phyloP scores from a whole-genome alignment of 2,797 vertebrate species.

The Rhadinocentrus ornatus region DNA sequence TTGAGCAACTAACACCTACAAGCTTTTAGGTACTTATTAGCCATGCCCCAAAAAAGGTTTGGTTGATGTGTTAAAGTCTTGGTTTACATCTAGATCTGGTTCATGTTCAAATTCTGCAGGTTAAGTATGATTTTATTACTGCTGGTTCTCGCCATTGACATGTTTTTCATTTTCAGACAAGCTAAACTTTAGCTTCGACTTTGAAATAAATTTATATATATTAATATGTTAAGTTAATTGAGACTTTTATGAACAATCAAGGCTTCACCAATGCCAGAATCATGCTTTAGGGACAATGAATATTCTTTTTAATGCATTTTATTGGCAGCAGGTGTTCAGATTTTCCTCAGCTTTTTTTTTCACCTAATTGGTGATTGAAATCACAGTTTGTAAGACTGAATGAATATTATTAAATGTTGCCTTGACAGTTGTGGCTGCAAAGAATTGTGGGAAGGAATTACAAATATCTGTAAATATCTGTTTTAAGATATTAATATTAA shows the following conservation, averaged over 20 bases:
- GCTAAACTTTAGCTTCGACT: background rate
- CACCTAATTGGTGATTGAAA: too few relatives aligned
- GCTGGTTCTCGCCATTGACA: background rate
- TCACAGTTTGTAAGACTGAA: too few relatives aligned
- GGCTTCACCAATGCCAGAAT: too few relatives aligned
- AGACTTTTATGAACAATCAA: background rate
- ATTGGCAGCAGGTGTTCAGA: too few relatives aligned
- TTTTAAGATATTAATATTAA: background rate
- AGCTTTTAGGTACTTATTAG: slow-evolving; percentile 2
- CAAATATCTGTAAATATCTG: background rate
- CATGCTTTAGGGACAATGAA: too few relatives aligned
- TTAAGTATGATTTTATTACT: background rate
- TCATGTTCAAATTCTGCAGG: background rate
- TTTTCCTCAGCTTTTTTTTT: too few relatives aligned
- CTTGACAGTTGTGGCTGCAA: too few relatives aligned
- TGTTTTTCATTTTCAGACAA: background rate
- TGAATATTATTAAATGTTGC: too few relatives aligned
- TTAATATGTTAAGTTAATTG: too few relatives aligned
- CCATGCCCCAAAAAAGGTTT: background rate
- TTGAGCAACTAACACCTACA: background rate
- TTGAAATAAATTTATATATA: background rate
- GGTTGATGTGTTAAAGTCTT: background rate
- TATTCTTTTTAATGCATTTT: too few relatives aligned
- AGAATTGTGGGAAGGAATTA: too few relatives aligned
- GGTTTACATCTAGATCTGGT: background rate